A percentile compares a stretch with the other conserved stretches of the same genome.
These are phyloP conservation scores for Ciconia maguari DNA, from an alignment of 2,113 vertebrate species.

Conservation along the genomic window DNA sequence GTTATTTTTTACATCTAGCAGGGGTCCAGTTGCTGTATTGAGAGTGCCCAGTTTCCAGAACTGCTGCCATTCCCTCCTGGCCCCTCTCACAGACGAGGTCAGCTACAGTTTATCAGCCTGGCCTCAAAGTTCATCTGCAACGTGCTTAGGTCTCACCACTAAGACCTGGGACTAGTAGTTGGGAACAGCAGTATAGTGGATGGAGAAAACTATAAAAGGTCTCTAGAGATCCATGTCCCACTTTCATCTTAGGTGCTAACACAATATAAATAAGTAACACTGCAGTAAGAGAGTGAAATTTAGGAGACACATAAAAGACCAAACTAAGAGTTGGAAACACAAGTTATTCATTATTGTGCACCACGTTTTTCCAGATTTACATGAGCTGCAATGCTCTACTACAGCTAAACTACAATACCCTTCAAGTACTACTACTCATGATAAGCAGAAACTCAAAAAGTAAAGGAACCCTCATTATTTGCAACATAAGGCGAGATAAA, in stretches of 20 bases:
- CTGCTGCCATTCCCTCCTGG: background rate
- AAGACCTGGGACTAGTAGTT: background rate
- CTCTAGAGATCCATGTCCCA: background rate
- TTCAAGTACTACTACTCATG: background rate
- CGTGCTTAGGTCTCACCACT: background rate
- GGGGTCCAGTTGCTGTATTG: background rate
- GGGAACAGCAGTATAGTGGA: background rate
- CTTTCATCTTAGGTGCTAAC: background rate
- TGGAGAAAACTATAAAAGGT: background rate
- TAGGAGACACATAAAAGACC: background rate
- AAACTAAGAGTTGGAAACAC: background rate
- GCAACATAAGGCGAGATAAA: rapidly evolving
- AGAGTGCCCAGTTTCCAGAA: background rate
- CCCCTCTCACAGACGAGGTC: background rate
- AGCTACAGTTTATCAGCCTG: background rate
- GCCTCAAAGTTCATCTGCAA: background rate
- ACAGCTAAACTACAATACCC: background rate
- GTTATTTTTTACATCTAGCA: background rate
- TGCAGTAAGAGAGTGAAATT: background rate
- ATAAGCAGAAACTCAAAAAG: background rate
- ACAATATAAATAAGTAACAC: background rate
- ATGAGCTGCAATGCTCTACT: background rate
- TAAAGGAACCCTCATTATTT: background rate
- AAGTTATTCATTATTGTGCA: background rate
- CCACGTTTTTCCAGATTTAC: background rate